Base-by-base conservation (phyloP, 2,888 invertebrate genomes). In the Halictus ligatus region DNA sequence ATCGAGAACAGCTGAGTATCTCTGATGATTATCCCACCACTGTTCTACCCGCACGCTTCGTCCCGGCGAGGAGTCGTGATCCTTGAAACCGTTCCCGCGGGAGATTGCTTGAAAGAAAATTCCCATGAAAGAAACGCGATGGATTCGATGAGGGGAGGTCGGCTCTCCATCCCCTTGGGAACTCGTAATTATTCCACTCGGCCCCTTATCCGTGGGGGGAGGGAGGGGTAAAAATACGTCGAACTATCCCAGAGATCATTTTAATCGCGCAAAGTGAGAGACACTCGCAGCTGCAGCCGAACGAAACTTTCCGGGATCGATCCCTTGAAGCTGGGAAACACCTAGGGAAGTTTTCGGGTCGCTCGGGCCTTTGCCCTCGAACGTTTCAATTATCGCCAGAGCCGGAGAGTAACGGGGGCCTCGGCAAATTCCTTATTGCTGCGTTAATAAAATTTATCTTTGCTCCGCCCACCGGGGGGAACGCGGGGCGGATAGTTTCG, bases 221-320 rank as follows among this genome's bases (percentile, higher is more conserved):
- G n/a, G n/a, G n/a, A n/a, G n/a, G n/a, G 18, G 67, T 8, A 67
- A 54, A 60, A 35, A 21, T 40, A 43, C 71, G 40, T 46, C 67
- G 25, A 29, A 29, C 40, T 25, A 25, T 54, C 29, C 43, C 21
- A 35, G 29, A 72, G 54, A 81, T 76, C 82, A 40, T 82, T 83
- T 43, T 67, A 81, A 82, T 77, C 76, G 76, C 46, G 83, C 54
- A 54, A 82, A 84, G 73, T 72, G 50, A 83, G 15, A 21, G 35
- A 73, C 54, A 46, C 40, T 10, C 29, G 25, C 40, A 40, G 15
- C n/a, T 50, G 35, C 76, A 67, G 67, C 50, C 43, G 64, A 35
- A 21, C 40, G 43, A 78, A 82, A 73, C 54, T 67, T 50, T 54
- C 13, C 46, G 13, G 6, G 46, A 81, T 81, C 81, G 78, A 82